Base-by-base conservation (phyloP, 2,113 vertebrate species). In the Sterna hirundo region DNA sequence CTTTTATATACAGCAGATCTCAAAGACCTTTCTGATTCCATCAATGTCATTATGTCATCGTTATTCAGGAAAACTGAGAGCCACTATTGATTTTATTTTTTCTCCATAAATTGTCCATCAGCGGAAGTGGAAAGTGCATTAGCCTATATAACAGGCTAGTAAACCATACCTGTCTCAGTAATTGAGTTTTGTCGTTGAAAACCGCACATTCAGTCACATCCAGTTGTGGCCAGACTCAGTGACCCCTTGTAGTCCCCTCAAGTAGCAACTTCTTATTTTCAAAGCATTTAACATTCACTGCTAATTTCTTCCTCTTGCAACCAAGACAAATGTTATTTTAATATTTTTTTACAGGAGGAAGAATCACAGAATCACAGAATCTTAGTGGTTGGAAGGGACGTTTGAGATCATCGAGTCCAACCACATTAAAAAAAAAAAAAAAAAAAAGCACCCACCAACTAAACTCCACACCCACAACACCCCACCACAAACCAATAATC, bases 241-340 rank as follows among this genome's bases (percentile, higher is more conserved):
- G 29, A 34, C 12, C 21, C 5, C 7, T 2, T 26, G 13, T 30
- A 78, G 26, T 29, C 3, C 34, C 9, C 6, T 52, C 0, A 0
- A 51, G 18, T 15, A 46, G 9, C 25, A 57, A 49, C 25, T 68
- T 68, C 9, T 11, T 42, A 32, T 68, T 57, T 90, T 72, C 21
- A 74, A 81, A 90, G 14, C 21, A 34, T 62, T 83, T 26, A 58
- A 13, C 6, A 75, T 49, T 49, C 20, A 34, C 34, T 36, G 15
- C 5, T 75, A 58, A 69, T 58, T 69, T 60, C 26, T 71, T 65
- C 13, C 23, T 54, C 22, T 46, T 79, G 15, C 19, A 69, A n/a
- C 9, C 14, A 13, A 68, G 32, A 38, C 0, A 38, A 60, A n/a
- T 49, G 27, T 26, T 66, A 7, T n/a, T 64, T 8, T 19, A 9